Base-by-base conservation (phyloP, 2,113 vertebrate species). In the Gopherus evgoodei region DNA sequence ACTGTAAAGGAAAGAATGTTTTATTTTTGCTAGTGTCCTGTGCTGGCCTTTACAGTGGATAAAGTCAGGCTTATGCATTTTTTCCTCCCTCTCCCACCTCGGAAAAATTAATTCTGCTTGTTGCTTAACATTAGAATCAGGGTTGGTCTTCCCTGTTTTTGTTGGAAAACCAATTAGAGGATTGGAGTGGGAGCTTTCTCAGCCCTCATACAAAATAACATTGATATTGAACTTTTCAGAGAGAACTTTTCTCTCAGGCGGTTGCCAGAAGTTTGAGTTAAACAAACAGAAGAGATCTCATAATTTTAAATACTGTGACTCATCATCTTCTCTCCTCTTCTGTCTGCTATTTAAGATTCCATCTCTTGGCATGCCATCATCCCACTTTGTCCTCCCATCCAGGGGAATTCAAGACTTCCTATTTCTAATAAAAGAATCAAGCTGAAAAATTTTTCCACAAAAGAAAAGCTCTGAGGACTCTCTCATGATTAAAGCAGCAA, bases 61-160 rank as follows among this genome's bases (percentile, higher is more conserved):
- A 80, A 91, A 93, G 50, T 38, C 12, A 91, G 50, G 56, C 0
- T 38, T n/a, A 54, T 59, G n/a, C 0, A 29, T 94, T 90, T 88
- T 47, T 44, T 81, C 69, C 24, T 1, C 3, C 17, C 24, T 29
- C 5, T 5, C 57, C 57, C 29, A 62, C 83, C 69, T 85, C 11
- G 8, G 5, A 27, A 54, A 13, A 25, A 3, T 79, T 82, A 84
- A 50, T 78, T 72, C 65, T 22, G 21, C 65, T 35, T 80, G 6
- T 91, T 86, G 76, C 59, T 89, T 89, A 89, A 90, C 47, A 75
- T 92, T 94, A 88, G 31, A 90, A 81, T n/a, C 31, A 22, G 49
- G 50, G 50, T 19, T 90, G 80, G 50, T 95, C 65, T 86, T 78
- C 85, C 79, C 13, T 65, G 6, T n/a, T 72, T 72, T 72, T 38